These are phyloP conservation scores for Penaeus japonicus DNA, from an alignment of 1,140 invertebrate genomes.

Conservation along the genomic window DNA sequence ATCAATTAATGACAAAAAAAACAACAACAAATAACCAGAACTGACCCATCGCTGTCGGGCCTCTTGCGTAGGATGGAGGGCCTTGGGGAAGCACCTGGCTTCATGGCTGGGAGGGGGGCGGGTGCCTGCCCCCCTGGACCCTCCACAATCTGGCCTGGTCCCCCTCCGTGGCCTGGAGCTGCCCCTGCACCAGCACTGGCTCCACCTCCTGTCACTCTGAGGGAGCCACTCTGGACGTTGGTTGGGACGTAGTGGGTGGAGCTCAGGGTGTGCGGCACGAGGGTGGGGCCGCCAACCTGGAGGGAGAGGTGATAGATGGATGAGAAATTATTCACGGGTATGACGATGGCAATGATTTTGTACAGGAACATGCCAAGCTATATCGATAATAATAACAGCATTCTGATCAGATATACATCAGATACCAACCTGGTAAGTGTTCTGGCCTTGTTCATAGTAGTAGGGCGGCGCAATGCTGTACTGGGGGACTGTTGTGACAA, in stretches of 20 bases:
- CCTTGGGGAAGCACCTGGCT: constrained; percentile 73
- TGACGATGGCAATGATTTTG: too few relatives aligned
- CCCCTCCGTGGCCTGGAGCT: background rate
- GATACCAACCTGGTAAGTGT: constrained; percentile 41
- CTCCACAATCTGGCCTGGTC: constrained; percentile 3
- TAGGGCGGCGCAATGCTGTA: constrained; percentile 36
- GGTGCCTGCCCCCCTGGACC: constrained; percentile 2
- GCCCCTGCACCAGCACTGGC: constrained; percentile 7
- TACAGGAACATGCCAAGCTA: too few relatives aligned
- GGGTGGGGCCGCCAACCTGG: constrained; percentile 31
- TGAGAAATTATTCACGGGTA: too few relatives aligned
- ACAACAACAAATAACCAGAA: constrained; percentile 6
- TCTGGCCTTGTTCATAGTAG: constrained; percentile 45
- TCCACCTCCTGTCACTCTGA: constrained; percentile 36
- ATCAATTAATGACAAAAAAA: background rate
- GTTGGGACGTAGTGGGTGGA: constrained; percentile 47
- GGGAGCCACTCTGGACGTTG: constrained; percentile 14
- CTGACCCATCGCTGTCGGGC: constrained; percentile 69
- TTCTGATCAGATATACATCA: background rate
- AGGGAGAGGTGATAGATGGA: background rate
- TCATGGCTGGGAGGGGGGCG: constrained; percentile 61
- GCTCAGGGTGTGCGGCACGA: constrained; percentile 31
- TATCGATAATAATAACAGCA: background rate
- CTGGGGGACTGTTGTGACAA: constrained; percentile 44
- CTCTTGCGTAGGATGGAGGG: constrained; percentile 75